Evolutionary conservation across 2,113 vertebrate genomes (phyloP).

Genomic region (Litocranius walleri): DNA sequence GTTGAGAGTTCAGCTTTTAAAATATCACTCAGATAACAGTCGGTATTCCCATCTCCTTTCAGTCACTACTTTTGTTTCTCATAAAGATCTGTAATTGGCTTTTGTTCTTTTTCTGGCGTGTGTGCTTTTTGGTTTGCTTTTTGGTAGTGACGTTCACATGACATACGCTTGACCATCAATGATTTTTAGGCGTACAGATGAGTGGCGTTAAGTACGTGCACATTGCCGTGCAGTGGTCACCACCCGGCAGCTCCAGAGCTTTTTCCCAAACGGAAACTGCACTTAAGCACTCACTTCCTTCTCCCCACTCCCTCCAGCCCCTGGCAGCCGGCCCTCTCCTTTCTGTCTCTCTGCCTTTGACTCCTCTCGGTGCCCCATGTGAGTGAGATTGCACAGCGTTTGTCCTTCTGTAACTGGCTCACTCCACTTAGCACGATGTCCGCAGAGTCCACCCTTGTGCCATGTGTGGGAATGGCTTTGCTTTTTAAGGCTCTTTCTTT

Average conservation of each 20-base stretch:
- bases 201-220: not conserved
- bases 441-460: not conserved
- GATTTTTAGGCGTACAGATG: not conserved
- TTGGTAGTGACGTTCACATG: not conserved
- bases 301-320: not conserved
- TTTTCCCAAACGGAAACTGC: not conserved
- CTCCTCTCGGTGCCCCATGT: accelerated
- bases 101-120: not conserved
- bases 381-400: too few species aligned
- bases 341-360: not conserved
- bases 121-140: not conserved
- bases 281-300: not conserved
- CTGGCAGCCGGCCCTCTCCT: not conserved
- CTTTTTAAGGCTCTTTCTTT: not conserved
- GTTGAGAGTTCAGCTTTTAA: not conserved
- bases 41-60: not conserved
- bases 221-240: accelerated
- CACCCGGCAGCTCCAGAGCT: not conserved
- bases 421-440: not conserved
- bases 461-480: not conserved
- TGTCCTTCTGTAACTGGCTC: not conserved
- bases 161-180: not conserved
- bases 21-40: not conserved
- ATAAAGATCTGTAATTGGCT: not conserved
- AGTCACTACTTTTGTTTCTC: not conserved